Evolutionary conservation across 2,888 invertebrate genomes (phyloP).

Genomic region (Plebejus melissa): DNA sequence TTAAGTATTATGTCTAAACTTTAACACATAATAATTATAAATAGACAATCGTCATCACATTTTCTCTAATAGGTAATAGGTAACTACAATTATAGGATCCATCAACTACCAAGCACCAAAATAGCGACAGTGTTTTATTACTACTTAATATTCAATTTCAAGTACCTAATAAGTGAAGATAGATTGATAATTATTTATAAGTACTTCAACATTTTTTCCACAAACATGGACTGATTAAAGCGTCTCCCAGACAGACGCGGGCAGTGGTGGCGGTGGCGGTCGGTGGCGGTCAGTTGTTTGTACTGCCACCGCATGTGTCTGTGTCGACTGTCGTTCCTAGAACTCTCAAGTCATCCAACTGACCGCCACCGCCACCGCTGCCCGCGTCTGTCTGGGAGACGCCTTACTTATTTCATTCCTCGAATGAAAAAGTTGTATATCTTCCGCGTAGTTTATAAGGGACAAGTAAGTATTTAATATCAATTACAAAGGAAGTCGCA

Average conservation of each 20-base stretch:
- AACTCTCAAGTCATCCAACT: too few relatives aligned
- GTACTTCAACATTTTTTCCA: background rate
- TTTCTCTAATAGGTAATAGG: background rate
- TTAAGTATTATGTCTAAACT: background rate
- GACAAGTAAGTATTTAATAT: background rate
- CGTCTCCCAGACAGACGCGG: too few relatives aligned
- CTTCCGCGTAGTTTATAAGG: background rate
- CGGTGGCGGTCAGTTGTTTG: too few relatives aligned
- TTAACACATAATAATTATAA: background rate
- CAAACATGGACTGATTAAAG: background rate
- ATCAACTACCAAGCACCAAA: background rate
- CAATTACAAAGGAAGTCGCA: slow-evolving; percentile 43
- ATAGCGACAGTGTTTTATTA: background rate
- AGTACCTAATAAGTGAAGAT: background rate
- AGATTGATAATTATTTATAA: too few relatives aligned
- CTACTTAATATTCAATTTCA: background rate
- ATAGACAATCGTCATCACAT: slow-evolving; percentile 12
- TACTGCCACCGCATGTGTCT: too few relatives aligned
- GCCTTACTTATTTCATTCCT: background rate
- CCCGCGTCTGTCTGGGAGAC: too few relatives aligned
- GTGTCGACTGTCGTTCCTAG: too few relatives aligned
- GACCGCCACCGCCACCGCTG: too few relatives aligned
- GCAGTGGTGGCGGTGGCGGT: too few relatives aligned
- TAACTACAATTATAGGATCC: background rate
- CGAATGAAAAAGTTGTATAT: too few relatives aligned